Percentiles rank a stretch among this genome's conserved stretches.
These are phyloP conservation scores for Pseudococcus longispinus DNA, from an alignment of 2,888 invertebrate species.

Conservation along the genomic window DNA sequence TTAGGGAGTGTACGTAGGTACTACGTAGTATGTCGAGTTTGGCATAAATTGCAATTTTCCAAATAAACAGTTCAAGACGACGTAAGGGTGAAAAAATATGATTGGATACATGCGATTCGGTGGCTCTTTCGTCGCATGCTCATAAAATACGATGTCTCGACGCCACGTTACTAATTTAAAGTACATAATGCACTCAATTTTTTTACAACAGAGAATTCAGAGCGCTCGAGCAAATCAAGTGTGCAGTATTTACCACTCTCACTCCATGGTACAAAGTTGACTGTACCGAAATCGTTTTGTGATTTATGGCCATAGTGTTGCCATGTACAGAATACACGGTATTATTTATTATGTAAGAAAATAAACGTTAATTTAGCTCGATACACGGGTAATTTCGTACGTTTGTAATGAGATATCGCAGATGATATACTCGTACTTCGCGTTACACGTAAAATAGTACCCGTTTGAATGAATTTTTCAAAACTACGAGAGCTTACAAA, in stretches of 20 bases:
- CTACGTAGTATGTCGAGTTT: background rate
- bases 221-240: background rate
- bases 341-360: constrained; percentile 18
- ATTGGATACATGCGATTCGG: background rate
- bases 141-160: constrained; percentile 21
- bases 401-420: background rate
- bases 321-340: background rate
- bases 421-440: background rate
- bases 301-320: background rate
- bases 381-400: background rate
- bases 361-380: background rate
- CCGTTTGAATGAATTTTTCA: constrained; percentile 5
- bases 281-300: background rate
- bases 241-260: background rate
- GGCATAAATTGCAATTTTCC: background rate
- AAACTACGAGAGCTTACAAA: background rate
- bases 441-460: background rate
- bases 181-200: background rate
- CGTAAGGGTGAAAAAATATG: background rate
- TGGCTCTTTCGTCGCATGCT: background rate
- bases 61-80: background rate
- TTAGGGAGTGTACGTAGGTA: background rate
- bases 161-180: constrained; percentile 1
- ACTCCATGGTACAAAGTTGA: background rate
- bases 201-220: background rate